Percentiles rank a stretch among this genome's conserved stretches.
phyloP scores from a whole-genome alignment of 1,140 invertebrate species.

The Habropoda laboriosa region DNA sequence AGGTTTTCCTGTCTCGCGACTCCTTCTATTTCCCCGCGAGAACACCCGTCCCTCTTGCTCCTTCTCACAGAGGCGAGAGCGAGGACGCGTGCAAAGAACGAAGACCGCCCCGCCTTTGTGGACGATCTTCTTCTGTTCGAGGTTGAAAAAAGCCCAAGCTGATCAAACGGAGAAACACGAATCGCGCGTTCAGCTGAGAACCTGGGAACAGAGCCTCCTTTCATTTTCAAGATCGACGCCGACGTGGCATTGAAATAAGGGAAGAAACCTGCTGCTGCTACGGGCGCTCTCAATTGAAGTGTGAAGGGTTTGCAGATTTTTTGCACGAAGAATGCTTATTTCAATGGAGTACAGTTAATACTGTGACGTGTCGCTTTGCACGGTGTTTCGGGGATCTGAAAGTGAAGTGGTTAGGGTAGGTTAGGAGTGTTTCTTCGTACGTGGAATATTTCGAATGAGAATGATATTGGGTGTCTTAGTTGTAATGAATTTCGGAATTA shows the following conservation, averaged over 20 bases:
- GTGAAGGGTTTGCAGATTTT: background rate
- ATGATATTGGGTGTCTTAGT: no score
- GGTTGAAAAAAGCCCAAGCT: conserved; percentile 22
- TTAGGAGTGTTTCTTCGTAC: no score
- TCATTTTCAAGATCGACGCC: conserved; percentile 40
- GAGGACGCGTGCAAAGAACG: background rate
- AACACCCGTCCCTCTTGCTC: no score
- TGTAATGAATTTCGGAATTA: no score
- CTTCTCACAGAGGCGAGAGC: no score
- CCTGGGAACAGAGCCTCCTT: conserved; percentile 27
- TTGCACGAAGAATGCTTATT: no score
- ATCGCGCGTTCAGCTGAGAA: conserved; percentile 25
- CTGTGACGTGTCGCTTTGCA: no score
- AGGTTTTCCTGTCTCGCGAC: conserved; percentile 60
- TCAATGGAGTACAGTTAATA: no score
- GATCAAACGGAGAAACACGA: conserved; percentile 60
- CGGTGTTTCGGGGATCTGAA: no score
- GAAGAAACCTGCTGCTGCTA: conserved; percentile 36
- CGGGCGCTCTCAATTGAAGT: background rate
- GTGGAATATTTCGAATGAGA: no score
- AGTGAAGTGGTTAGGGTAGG: no score
- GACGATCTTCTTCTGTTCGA: background rate
- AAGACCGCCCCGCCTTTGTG: conserved; percentile 35
- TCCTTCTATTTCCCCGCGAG: conserved; percentile 36
- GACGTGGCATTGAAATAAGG: conserved; percentile 30